These are phyloP conservation scores for Tenualosa thibaudeaui DNA, from an alignment of 2,797 vertebrate species.

Conservation along the genomic window DNA sequence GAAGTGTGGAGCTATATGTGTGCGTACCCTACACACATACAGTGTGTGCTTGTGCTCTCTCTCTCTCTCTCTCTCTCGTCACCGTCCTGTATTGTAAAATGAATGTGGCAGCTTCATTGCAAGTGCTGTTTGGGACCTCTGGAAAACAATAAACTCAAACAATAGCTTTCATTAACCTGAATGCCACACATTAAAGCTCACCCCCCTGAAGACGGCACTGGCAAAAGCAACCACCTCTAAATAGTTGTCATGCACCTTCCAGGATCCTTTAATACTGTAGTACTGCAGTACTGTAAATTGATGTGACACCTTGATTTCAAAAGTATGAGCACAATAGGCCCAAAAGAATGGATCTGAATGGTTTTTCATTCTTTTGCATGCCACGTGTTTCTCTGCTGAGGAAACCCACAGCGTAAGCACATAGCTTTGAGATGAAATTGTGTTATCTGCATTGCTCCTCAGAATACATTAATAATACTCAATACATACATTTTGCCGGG, in stretches of 20 bases:
- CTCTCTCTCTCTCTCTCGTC: not conserved
- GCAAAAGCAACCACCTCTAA: not conserved
- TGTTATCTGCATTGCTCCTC: not conserved
- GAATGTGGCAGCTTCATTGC: not conserved
- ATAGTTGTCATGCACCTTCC: not conserved
- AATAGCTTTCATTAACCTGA: not conserved
- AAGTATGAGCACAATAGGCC: not conserved
- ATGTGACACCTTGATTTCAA: not conserved
- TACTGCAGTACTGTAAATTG: not conserved
- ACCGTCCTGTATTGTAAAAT: too few relatives aligned
- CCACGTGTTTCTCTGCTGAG: not conserved
- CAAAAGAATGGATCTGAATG: not conserved
- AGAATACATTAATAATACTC: not conserved
- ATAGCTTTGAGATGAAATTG: not conserved
- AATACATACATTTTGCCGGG: not conserved
- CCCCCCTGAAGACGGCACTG: not conserved
- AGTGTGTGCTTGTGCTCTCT: not conserved
- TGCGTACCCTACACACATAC: too few relatives aligned
- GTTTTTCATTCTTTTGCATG: too few relatives aligned
- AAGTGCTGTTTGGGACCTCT: not conserved
- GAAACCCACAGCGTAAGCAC: not conserved
- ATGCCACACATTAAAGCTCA: not conserved
- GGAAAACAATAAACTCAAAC: not conserved
- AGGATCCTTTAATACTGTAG: not conserved
- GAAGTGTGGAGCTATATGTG: too few relatives aligned